phyloP scores from a whole-genome alignment of 2,888 invertebrate genomes.

The Noctua pronuba region DNA sequence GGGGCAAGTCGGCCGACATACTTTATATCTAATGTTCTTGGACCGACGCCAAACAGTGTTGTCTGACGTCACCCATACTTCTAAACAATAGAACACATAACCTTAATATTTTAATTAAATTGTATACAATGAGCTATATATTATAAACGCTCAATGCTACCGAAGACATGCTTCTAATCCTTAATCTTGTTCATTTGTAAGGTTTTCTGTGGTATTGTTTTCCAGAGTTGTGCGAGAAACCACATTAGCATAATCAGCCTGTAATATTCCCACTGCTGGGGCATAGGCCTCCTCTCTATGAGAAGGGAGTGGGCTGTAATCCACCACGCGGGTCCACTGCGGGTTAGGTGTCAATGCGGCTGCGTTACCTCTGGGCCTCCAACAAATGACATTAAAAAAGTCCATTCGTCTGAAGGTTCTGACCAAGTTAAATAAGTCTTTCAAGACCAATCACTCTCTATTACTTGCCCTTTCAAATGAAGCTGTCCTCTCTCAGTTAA shows the following conservation, averaged over 20 bases:
- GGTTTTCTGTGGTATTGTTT: constrained; percentile 30
- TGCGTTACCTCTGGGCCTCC: too few species aligned
- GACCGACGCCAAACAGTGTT: constrained; percentile 50
- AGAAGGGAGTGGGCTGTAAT: neutral
- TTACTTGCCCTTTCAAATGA: constrained; percentile 2
- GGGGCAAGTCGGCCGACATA: constrained; percentile 14
- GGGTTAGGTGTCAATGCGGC: neutral
- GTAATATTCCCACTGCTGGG: neutral
- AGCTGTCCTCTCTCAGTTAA: neutral
- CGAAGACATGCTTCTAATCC: constrained; percentile 43
- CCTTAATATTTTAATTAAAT: constrained; percentile 65
- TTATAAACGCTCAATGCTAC: constrained; percentile 60
- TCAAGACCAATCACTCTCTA: neutral
- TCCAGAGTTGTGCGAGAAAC: neutral
- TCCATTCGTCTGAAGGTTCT: constrained; percentile 6
- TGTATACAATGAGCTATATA: constrained; percentile 68
- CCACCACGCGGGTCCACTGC: neutral
- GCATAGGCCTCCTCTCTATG: neutral
- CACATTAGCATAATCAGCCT: neutral
- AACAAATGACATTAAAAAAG: neutral
- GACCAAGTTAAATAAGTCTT: neutral
- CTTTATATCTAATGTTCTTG: constrained; percentile 36
- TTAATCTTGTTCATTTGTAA: constrained; percentile 38
- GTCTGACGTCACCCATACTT: constrained; percentile 59
- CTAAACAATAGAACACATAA: constrained; percentile 65